Evolutionary conservation across 1,140 invertebrate genomes (phyloP).

Genomic region (Babylonia areolata): DNA sequence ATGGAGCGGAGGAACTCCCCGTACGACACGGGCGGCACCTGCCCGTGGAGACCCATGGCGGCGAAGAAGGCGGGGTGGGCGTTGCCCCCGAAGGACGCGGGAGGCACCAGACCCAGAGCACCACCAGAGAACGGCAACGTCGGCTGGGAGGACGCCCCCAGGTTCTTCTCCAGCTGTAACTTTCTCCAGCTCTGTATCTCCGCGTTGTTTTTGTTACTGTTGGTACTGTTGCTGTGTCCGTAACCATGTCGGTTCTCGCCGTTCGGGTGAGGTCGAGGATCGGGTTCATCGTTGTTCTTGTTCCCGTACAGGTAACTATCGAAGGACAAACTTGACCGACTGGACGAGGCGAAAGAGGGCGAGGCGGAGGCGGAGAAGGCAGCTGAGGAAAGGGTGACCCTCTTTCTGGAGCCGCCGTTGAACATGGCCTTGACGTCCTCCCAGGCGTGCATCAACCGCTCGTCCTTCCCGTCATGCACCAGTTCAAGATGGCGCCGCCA

Average conservation of each 20-base stretch:
- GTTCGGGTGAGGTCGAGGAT: too few relatives aligned
- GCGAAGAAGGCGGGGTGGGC: slow-evolving; percentile 26
- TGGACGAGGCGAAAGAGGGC: not conserved
- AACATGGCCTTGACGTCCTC: slow-evolving; percentile 99
- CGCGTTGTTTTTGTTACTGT: not conserved
- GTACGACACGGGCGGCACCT: slow-evolving; percentile 44
- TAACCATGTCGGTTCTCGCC: too few relatives aligned
- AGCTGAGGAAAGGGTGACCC: slow-evolving; percentile 79
- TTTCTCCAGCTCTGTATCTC: not conserved
- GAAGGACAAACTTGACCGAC: too few relatives aligned
- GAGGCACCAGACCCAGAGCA: not conserved
- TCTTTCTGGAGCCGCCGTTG: slow-evolving; percentile 95
- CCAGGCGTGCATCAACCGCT: slow-evolving; percentile 76
- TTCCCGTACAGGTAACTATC: not conserved
- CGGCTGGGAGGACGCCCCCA: not conserved
- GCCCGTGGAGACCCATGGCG: not conserved
- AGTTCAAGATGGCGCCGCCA: slow-evolving; percentile 95
- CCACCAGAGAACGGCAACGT: not conserved
- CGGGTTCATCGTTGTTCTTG: not conserved
- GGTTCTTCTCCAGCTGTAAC: not conserved
- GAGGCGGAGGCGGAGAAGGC: slow-evolving; percentile 1
- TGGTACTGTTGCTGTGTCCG: not conserved
- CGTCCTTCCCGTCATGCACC: slow-evolving; percentile 42
- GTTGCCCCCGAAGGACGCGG: not conserved
- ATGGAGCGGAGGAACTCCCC: slow-evolving; percentile 59